Base-by-base conservation (phyloP, 2,888 invertebrate genomes). In the Hemaris fuciformis region DNA sequence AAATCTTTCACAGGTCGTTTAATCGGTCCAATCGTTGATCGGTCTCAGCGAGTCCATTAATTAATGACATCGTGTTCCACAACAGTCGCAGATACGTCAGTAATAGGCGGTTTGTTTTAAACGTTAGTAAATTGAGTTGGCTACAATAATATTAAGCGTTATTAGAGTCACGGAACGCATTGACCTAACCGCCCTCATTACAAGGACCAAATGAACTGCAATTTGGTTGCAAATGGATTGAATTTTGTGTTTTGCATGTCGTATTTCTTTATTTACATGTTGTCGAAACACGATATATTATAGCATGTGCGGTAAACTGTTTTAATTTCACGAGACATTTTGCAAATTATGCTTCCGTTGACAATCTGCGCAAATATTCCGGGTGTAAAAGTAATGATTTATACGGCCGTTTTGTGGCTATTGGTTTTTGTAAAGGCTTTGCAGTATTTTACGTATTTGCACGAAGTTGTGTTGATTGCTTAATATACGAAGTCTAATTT, bases 81-180 rank as follows among this genome's bases (percentile, higher is more conserved):
- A n/a, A 38, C 13, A 38, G n/a, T 38, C 13, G n/a, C n/a, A n/a
- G 27, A 18, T 27, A 31, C 18, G 15, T n/a, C 15, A 18, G 53
- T 31, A 53, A 53, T 53, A 27, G 41, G n/a, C 27, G 18, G 25
- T 53, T 61, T 67, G 69, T 72, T 76, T 69, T 70, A 71, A 79
- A 75, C 70, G 70, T 72, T 66, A 66, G 69, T 69, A 72, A 80
- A 82, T 83, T 79, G 81, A 80, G 73, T 69, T 67, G 60, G 72
- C 70, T 69, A 79, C 77, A 75, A 79, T 76, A 81, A 76, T 82
- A 79, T 77, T 73, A 76, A 80, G 75, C 75, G 76, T 74, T 74
- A 85, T 85, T 87, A 83, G 70, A 83, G 85, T 84, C 87, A 88
- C 87, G 88, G 77, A 84, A 78, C 72, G 74, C 74, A 82, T 74